Evolutionary conservation across 1,140 invertebrate species (phyloP), one percentile per base, ranked within the genome.

Genomic region (Polyergus mexicanus): DNA sequence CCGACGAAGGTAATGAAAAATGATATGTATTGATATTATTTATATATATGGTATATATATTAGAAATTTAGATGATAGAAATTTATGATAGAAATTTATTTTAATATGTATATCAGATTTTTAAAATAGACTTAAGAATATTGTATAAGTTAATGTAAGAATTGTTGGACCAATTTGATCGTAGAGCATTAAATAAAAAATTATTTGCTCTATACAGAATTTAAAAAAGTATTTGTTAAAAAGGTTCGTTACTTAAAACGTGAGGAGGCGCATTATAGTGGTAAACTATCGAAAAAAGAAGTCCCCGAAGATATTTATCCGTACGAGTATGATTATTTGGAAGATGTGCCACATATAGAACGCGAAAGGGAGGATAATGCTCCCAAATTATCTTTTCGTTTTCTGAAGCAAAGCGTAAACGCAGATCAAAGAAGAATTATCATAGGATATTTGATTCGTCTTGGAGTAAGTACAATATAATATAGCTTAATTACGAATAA

Each of bases 381-480:
- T 0, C 65, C 65, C 0, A 78, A n/a, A 8, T 28, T 91, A 0
- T 90, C 87, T 6, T 2, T 1, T 0, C 58, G 54, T 47, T 92
- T 91, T 22, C 16, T 91, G 2, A 58, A 6, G 0, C 16, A 69
- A 11, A 63, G 63, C 47, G n/a, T 92, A 2, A 91, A 90, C 13
- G 47, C 44, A 1, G 78, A 90, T 1, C 91, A 91, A n/a, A 89
- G 92, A 11, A 88, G 58, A 41, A 19, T 93, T 3, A 75, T 93
- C 0, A 78, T 92, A 0, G 76, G 51, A 6, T 93, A 89, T 47
- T n/a, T 93, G 7, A 85, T 92, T 11, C 62, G 25, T 41, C 3
- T 90, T 1, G 86, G 83, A 2, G 92, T 92, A 62, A 89, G 85
- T 76, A 13, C 6, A 51, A 38, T 3, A 13, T 10, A 51, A 38